These are phyloP conservation scores for Eubasilissa regina DNA, from an alignment of 1,140 invertebrate genomes.

Conservation along the genomic window DNA sequence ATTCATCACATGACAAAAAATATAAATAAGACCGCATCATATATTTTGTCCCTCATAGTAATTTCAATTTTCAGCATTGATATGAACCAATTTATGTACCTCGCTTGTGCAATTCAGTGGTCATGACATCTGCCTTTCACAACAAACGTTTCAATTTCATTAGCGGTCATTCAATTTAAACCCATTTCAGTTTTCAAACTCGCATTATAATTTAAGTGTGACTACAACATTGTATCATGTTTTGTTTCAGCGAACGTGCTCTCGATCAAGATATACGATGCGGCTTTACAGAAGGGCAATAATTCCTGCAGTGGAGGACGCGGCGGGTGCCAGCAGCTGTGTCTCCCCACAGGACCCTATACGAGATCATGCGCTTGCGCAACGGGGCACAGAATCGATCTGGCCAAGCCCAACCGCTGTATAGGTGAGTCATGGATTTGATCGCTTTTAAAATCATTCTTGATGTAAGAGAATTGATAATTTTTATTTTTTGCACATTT, in stretches of 20 bases:
- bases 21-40: no score
- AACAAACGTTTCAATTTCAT: no score
- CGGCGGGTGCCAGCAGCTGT: constrained; percentile 84
- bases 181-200: no score
- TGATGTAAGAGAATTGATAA: no score
- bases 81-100: neutral
- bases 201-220: no score
- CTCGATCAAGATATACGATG: constrained; percentile 82
- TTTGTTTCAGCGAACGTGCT: constrained; percentile 72
- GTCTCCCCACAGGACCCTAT: constrained; percentile 77
- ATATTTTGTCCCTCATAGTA: no score
- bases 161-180: no score
- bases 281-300: constrained; percentile 72
- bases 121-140: no score
- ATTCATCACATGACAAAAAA: no score
- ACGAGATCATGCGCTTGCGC: constrained; percentile 82
- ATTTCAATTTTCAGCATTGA: neutral
- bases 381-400: constrained; percentile 78
- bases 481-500: no score
- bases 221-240: neutral
- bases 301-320: constrained; percentile 75
- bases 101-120: no score
- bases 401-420: constrained; percentile 68
- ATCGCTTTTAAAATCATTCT: no score
- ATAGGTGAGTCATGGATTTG: constrained; percentile 61